Evolutionary conservation across 2,797 vertebrate genomes (phyloP).

Genomic region (Carduelis carduelis): DNA sequence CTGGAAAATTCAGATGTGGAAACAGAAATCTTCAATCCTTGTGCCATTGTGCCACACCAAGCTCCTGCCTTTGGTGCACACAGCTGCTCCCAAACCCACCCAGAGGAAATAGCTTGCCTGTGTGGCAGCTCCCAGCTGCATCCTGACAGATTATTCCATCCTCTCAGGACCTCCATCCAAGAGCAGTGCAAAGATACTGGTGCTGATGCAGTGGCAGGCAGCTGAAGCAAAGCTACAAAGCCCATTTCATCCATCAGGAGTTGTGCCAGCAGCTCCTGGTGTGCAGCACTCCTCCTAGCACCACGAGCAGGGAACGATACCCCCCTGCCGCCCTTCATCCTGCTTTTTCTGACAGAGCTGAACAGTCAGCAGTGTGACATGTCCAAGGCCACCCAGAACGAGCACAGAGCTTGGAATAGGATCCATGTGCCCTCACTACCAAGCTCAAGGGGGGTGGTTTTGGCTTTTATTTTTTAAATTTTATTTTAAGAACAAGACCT

Average conservation of each 20-base stretch:
- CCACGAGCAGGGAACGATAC: rapidly evolving
- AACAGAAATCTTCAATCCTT: background rate
- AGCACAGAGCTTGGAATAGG: background rate
- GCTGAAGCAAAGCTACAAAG: background rate
- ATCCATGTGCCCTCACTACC: background rate
- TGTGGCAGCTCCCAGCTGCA: background rate
- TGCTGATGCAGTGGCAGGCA: background rate
- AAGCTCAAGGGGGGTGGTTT: background rate
- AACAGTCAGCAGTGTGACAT: constrained; percentile 14
- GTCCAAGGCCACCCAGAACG: constrained; percentile 57
- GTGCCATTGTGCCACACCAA: background rate
- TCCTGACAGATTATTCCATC: background rate
- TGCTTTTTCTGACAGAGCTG: constrained; percentile 23
- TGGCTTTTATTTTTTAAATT: background rate
- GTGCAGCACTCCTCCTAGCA: background rate
- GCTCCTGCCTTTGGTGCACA: background rate
- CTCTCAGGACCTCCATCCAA: background rate
- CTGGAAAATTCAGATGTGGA: background rate
- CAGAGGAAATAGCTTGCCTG: background rate
- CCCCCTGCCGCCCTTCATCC: background rate
- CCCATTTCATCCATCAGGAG: background rate
- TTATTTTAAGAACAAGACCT: background rate
- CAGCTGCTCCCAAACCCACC: background rate
- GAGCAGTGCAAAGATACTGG: background rate
- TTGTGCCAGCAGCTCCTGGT: background rate